phyloP scores from a whole-genome alignment of 1,140 invertebrate genomes.

The Bombyx mandarina region DNA sequence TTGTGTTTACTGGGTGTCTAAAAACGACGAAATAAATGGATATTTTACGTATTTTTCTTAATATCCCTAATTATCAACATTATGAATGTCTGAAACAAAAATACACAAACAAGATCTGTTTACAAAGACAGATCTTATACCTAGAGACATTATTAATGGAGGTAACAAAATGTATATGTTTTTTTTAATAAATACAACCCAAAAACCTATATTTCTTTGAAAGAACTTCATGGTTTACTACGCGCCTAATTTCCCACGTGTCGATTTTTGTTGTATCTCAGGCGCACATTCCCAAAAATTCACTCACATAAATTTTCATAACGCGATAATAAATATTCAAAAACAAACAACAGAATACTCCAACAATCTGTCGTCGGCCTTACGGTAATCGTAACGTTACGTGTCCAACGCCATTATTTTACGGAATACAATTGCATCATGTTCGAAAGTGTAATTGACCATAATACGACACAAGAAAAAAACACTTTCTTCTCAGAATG shows the following conservation, averaged over 20 bases:
- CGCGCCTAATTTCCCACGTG: not conserved
- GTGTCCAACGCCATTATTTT: conserved; percentile 26
- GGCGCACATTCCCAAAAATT: not conserved
- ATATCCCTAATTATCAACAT: too few relatives aligned
- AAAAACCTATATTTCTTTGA: not conserved
- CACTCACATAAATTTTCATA: not conserved
- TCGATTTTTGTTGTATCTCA: too few relatives aligned
- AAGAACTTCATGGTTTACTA: not conserved
- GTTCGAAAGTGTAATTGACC: conserved; percentile 49
- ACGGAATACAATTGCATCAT: conserved; percentile 44
- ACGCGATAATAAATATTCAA: not conserved
- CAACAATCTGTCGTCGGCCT: conserved; percentile 5
- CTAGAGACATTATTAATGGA: too few relatives aligned
- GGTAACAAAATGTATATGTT: too few relatives aligned
- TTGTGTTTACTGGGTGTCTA: too few relatives aligned
- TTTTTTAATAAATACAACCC: not conserved
- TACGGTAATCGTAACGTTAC: conserved; percentile 21
- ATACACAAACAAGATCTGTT: too few relatives aligned
- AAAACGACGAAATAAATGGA: too few relatives aligned
- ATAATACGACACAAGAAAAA: conserved; percentile 35
- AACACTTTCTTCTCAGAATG: too few relatives aligned
- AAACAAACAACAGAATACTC: not conserved
- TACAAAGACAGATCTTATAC: too few relatives aligned
- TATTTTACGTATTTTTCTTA: too few relatives aligned
- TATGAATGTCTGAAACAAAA: too few relatives aligned